These are phyloP conservation scores for Mareca strepera DNA, from an alignment of 2,797 vertebrate genomes.

Conservation along the genomic window DNA sequence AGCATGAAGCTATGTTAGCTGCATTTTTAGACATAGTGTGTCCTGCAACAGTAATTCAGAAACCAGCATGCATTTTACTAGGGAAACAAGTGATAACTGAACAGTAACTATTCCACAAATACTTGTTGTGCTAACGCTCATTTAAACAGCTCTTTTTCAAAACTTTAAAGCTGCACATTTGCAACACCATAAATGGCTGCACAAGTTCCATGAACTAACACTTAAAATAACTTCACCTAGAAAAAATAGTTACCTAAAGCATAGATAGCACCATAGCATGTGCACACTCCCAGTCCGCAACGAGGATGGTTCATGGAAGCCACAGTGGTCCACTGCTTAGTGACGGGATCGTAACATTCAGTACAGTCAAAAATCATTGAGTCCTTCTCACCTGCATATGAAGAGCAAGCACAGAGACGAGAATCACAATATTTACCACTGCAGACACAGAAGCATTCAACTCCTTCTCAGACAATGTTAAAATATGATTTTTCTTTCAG, in stretches of 20 bases:
- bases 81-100: neutral
- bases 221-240: neutral
- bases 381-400: constrained; percentile 89
- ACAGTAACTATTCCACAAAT: neutral
- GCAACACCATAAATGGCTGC: neutral
- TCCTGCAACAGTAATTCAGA: neutral
- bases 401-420: constrained; percentile 22
- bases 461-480: neutral
- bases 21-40: neutral
- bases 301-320: constrained; percentile 94
- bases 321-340: constrained; percentile 95
- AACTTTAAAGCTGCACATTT: neutral
- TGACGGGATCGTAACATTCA: constrained; percentile 95
- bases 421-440: neutral
- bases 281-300: constrained; percentile 92
- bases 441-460: neutral
- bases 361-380: constrained; percentile 99
- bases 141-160: neutral
- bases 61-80: neutral
- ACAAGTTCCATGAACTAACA: neutral
- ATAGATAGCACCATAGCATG: constrained; percentile 94
- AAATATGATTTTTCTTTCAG: neutral
- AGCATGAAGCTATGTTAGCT: neutral
- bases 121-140: neutral
- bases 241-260: constrained; percentile 86